Percentiles rank a stretch among this genome's conserved stretches.
phyloP scores from a whole-genome alignment of 1,140 invertebrate genomes.

The Anastatus disparis region DNA sequence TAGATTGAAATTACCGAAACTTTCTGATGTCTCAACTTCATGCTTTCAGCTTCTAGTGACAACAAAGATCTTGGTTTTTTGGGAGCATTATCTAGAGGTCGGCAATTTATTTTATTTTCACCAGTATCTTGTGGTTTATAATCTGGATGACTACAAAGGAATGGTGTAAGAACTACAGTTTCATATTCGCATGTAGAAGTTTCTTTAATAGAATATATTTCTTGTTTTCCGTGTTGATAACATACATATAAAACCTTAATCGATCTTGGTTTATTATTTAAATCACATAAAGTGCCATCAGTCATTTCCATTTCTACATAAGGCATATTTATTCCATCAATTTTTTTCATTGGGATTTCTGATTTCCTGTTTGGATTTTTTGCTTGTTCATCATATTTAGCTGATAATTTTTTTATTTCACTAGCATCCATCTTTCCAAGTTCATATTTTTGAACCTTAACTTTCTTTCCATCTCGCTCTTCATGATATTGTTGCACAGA shows the following conservation, averaged over 20 bases:
- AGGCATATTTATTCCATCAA: slow-evolving; percentile 87
- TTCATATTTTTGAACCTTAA: slow-evolving; percentile 84
- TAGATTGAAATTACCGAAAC: slow-evolving; percentile 56
- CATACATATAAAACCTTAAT: slow-evolving; percentile 88
- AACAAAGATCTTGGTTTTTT: slow-evolving; percentile 80
- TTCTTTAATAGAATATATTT: slow-evolving; percentile 93
- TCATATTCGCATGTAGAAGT: slow-evolving; percentile 95
- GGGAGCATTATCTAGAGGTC: slow-evolving; percentile 75
- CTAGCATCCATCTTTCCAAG: slow-evolving; percentile 78
- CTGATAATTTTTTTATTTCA: slow-evolving; percentile 63
- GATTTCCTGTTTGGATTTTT: slow-evolving; percentile 65
- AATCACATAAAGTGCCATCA: slow-evolving; percentile 90
- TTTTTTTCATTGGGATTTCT: slow-evolving; percentile 74
- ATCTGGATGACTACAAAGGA: slow-evolving; percentile 88
- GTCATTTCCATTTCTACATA: slow-evolving; percentile 84
- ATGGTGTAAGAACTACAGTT: slow-evolving; percentile 84
- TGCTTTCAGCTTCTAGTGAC: slow-evolving; percentile 77
- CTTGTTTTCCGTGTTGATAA: slow-evolving; percentile 86
- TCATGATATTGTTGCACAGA: slow-evolving; percentile 95
- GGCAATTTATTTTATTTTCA: slow-evolving; percentile 85
- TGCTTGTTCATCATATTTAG: slow-evolving; percentile 68
- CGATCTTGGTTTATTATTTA: slow-evolving; percentile 83
- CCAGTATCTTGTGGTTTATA: slow-evolving; percentile 86
- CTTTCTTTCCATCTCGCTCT: slow-evolving; percentile 87
- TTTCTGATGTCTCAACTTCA: slow-evolving; percentile 75